Evolutionary conservation across 2,888 invertebrate genomes (phyloP).

Genomic region (Ernsta delagoae): DNA sequence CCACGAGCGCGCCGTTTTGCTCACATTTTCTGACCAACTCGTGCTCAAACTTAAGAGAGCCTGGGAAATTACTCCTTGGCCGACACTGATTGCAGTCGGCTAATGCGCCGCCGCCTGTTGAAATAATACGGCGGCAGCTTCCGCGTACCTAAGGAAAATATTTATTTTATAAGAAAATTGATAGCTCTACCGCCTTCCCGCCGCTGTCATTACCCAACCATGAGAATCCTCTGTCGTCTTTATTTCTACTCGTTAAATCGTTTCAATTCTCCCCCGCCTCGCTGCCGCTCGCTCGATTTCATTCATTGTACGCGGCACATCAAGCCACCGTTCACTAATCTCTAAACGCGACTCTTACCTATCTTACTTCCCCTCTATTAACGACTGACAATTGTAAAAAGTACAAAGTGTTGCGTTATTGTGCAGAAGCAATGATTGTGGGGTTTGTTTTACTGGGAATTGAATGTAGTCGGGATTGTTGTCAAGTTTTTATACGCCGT

Average conservation of each 20-base stretch:
- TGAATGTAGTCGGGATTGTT: constrained; percentile 51
- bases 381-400: constrained; percentile 34
- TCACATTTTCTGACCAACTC: constrained; percentile 64
- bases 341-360: constrained; percentile 9
- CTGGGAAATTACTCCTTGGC: constrained; percentile 77
- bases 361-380: constrained; percentile 30
- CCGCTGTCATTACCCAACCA: constrained; percentile 61
- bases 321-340: constrained; percentile 33
- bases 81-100: constrained; percentile 68
- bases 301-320: constrained; percentile 34
- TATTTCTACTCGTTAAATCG: constrained; percentile 41
- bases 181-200: constrained; percentile 56
- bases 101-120: constrained; percentile 63
- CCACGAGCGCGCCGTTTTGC: constrained; percentile 63
- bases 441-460: constrained; percentile 47
- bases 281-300: constrained; percentile 28
- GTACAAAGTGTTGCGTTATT: constrained; percentile 31
- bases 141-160: constrained; percentile 72
- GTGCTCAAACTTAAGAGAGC: constrained; percentile 70
- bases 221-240: constrained; percentile 49
- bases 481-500: constrained; percentile 56
- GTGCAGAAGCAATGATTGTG: constrained; percentile 30
- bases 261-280: constrained; percentile 23
- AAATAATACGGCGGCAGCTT: constrained; percentile 74
- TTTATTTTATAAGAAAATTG: constrained; percentile 76